Percentiles rank a stretch among this genome's conserved stretches.
Conservation (phyloP, 2,113 vertebrate species). For the Sphaerodactylus townsendi region DNA sequence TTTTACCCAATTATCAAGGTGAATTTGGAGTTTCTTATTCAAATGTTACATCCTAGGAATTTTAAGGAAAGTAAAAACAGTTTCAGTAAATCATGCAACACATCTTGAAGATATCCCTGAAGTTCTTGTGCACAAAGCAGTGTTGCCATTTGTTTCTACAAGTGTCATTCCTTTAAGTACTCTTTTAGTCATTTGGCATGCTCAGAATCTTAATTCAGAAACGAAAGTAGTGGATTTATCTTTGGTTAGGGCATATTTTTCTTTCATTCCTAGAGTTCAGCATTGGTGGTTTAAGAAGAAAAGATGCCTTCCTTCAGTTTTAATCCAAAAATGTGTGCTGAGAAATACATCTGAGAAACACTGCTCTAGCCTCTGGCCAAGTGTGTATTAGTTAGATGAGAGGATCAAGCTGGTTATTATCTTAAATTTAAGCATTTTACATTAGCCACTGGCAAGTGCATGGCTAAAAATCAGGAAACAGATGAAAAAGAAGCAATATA, state of each 20-base stretch:
- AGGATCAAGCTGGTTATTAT: neutral
- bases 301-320: neutral
- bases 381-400: neutral
- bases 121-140: no score
- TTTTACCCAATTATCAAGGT: no score
- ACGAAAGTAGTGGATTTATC: no score
- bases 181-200: no score
- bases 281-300: neutral
- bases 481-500: neutral
- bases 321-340: neutral
- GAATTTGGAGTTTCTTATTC: neutral
- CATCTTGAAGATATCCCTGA: neutral
- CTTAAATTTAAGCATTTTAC: neutral
- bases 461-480: neutral
- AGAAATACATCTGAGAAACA: neutral
- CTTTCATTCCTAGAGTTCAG: neutral
- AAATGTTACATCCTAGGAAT: no score
- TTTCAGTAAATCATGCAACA: neutral
- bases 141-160: no score
- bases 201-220: no score
- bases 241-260: neutral
- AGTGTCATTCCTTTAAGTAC: no score
- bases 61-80: neutral
- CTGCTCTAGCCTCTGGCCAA: neutral
- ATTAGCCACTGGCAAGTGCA: neutral